phyloP scores from a whole-genome alignment of 2,113 vertebrate species.

The Macrotis lagotis region DNA sequence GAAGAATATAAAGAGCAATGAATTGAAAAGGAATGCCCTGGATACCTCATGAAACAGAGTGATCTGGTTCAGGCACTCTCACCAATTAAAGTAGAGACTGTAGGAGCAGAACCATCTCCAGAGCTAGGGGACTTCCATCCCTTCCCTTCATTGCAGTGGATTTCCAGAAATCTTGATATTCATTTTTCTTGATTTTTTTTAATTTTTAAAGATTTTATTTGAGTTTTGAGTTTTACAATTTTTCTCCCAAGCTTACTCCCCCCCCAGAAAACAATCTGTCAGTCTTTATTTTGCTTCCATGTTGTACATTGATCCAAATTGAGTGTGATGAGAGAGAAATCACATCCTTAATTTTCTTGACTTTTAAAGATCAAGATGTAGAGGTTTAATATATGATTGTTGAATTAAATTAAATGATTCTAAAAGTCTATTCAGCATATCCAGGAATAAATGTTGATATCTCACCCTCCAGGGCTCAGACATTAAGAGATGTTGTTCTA shows the following conservation, averaged over 20 bases:
- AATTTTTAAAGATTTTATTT: too few relatives aligned
- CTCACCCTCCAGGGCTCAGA: conserved; percentile 55
- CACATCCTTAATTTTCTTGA: too few relatives aligned
- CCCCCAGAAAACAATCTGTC: too few relatives aligned
- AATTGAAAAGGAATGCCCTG: neutral
- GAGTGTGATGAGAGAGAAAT: too few relatives aligned
- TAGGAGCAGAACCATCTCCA: neutral
- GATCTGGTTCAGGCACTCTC: neutral
- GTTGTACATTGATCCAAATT: too few relatives aligned
- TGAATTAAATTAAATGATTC: neutral
- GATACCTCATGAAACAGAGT: neutral
- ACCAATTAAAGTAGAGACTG: neutral
- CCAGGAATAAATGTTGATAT: conserved; percentile 62
- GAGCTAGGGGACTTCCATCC: neutral
- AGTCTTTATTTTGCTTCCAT: too few relatives aligned
- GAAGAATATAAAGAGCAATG: neutral
- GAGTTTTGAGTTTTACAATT: too few relatives aligned
- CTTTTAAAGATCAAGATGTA: neutral
- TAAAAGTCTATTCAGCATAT: conserved; percentile 25
- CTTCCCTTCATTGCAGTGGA: neutral
- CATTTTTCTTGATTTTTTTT: too few relatives aligned
- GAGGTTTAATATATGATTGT: neutral
- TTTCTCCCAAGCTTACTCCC: too few relatives aligned
- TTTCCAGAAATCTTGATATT: neutral
- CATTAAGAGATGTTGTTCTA: conserved; percentile 42